Evolutionary conservation across 92 coral and sea anemone species (phyloP).

Genomic region (Zoanthus sociatus): DNA sequence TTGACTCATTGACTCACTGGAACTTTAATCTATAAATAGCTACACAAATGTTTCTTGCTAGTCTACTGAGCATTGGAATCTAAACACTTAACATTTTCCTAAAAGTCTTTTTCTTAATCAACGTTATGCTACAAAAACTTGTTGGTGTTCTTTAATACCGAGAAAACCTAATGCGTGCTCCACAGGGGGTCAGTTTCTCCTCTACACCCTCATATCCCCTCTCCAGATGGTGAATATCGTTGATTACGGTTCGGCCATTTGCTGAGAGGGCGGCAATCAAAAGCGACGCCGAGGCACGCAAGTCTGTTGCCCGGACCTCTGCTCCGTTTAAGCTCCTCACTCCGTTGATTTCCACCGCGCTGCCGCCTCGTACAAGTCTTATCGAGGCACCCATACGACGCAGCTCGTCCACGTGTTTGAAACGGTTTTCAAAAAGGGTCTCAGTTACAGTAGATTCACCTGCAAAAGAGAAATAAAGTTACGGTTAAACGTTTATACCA

Average conservation of each 20-base stretch:
- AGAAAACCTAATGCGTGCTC: constrained; percentile 6
- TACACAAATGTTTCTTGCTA: too few species aligned
- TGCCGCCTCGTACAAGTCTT: not conserved
- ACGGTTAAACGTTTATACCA: not conserved
- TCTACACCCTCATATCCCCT: constrained; percentile 71
- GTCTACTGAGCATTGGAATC: too few species aligned
- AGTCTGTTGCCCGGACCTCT: constrained; percentile 59
- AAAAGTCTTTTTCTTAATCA: too few species aligned
- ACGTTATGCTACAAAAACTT: too few species aligned
- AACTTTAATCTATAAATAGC: too few species aligned
- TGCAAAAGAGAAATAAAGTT: not conserved
- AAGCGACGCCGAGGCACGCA: constrained; percentile 66
- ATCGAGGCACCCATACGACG: constrained; percentile 64
- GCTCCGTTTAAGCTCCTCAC: not conserved
- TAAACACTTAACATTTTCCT: too few species aligned
- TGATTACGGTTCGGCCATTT: constrained; percentile 45
- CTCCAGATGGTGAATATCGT: constrained; percentile 61
- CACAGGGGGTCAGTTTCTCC: constrained; percentile 50
- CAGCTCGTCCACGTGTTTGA: constrained; percentile 54
- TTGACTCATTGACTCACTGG: too few species aligned
- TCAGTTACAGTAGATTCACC: constrained; percentile 32
- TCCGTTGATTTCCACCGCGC: constrained; percentile 32
- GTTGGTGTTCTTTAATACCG: too few species aligned
- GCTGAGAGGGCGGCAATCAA: constrained; percentile 58
- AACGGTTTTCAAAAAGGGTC: constrained; percentile 62